Evolutionary conservation across 35 echinoderm and acorn worm species (phyloP), one percentile per base, ranked within the genome.

Genomic region (Hemicentrotus pulcherrimus): DNA sequence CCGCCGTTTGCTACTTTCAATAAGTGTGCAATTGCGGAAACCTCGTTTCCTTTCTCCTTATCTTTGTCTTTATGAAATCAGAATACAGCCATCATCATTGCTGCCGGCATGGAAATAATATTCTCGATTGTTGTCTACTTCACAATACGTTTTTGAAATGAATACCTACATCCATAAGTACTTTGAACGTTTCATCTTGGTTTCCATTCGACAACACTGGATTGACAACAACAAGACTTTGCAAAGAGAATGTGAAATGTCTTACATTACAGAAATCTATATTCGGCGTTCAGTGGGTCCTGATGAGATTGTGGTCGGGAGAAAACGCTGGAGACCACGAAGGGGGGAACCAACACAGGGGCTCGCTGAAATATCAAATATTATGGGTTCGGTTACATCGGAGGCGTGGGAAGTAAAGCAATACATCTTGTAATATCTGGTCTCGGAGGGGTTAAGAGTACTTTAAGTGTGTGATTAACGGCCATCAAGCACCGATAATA

Each of bases 281-380:
- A 78, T 28, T 22, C 65, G 65, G 22, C 65, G 65, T 78, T 78
- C 19, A 8, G 65, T 78, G 22, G 65, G 65, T 78, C 15, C 15
- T 28, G 65, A n/a, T n/a, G 65, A n/a, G 22, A 78, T 78, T 78
- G 65, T 18, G 24, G 65, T 78, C 65, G 6, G 65, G 65, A 18
- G 65, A 78, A 78, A 78, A 78, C 15, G 65, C 6, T 28, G 7
- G 22, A 78, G 24, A 28, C 19, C 65, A 78, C 65, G 65, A 78
- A 28, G 19, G 35, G 35, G 65, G 65, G 65, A 78, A 78, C 65
- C 28, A 78, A 78, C 28, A 78, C 65, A n/a, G 65, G 7, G 24
- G n/a, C 22, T 78, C 65, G 65, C 65, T 78, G 65, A 78, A 78
- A 78, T 78, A 78, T 78, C 65, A 78, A 78, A 78, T 78, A 78